Evolutionary conservation across 2,888 invertebrate genomes (phyloP).

Genomic region (Lumbricus terrestris): DNA sequence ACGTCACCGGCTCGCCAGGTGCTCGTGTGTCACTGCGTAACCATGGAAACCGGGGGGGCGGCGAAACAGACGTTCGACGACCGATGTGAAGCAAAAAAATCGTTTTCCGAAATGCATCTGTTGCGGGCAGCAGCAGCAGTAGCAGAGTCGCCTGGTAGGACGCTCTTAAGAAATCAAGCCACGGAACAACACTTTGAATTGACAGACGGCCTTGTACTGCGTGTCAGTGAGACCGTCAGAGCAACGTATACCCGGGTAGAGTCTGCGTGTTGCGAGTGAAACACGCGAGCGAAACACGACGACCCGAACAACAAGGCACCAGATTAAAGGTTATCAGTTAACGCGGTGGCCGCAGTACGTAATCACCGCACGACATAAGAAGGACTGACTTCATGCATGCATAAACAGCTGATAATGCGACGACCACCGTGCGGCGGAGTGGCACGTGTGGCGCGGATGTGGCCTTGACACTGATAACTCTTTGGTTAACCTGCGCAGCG

Average conservation of each 20-base stretch:
- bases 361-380: not conserved
- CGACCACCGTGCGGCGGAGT: too few relatives aligned
- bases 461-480: too few relatives aligned
- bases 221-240: too few relatives aligned
- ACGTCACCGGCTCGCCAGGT: not conserved
- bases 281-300: too few relatives aligned
- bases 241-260: not conserved
- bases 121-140: not conserved
- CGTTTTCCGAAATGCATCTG: not conserved
- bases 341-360: not conserved
- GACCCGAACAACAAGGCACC: not conserved
- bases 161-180: not conserved
- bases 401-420: too few relatives aligned
- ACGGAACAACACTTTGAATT: not conserved
- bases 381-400: not conserved
- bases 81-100: not conserved
- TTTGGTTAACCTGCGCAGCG: too few relatives aligned
- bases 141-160: not conserved
- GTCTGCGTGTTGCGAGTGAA: not conserved
- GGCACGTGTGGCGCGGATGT: too few relatives aligned
- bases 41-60: not conserved
- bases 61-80: not conserved
- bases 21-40: not conserved
- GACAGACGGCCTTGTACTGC: not conserved
- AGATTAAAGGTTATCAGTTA: not conserved